Conservation (phyloP, 2,113 vertebrate species). For the Tychaedon coryphoeus region DNA sequence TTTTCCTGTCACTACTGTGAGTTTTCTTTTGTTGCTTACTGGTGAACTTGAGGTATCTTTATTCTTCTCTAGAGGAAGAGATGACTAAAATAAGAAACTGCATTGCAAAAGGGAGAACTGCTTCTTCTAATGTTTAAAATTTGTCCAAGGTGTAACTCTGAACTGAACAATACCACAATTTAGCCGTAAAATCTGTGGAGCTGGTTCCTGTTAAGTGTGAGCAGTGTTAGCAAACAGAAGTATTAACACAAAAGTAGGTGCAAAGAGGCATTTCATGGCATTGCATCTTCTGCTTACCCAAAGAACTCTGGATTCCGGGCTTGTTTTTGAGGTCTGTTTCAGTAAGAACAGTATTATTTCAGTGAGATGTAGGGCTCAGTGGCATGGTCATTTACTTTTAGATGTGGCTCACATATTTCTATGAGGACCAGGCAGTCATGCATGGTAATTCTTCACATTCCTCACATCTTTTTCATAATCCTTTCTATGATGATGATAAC, state of each 20-base stretch:
- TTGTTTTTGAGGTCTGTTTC: background rate
- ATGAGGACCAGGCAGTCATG: constrained; percentile 42
- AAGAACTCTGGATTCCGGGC: background rate
- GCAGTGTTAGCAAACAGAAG: background rate
- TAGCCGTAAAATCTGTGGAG: background rate
- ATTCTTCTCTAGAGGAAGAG: background rate
- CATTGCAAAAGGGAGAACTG: background rate
- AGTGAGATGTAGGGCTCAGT: background rate
- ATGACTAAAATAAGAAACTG: background rate
- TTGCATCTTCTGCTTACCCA: background rate
- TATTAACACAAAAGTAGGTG: background rate
- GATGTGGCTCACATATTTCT: constrained; percentile 38
- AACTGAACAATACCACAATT: background rate
- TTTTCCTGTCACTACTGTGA: background rate
- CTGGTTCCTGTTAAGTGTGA: background rate
- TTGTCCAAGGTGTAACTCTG: background rate
- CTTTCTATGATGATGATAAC: background rate
- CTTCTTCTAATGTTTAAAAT: background rate
- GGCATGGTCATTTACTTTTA: background rate
- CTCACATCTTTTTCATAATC: constrained; percentile 61
- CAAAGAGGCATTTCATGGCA: background rate
- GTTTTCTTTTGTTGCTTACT: background rate
- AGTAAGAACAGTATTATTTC: background rate
- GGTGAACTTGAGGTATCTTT: background rate
- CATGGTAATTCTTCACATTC: constrained; percentile 48